Evolutionary conservation across 2,797 vertebrate genomes (phyloP), one percentile per base, ranked within the genome.

Genomic region (Neosilurus mollespiculum): DNA sequence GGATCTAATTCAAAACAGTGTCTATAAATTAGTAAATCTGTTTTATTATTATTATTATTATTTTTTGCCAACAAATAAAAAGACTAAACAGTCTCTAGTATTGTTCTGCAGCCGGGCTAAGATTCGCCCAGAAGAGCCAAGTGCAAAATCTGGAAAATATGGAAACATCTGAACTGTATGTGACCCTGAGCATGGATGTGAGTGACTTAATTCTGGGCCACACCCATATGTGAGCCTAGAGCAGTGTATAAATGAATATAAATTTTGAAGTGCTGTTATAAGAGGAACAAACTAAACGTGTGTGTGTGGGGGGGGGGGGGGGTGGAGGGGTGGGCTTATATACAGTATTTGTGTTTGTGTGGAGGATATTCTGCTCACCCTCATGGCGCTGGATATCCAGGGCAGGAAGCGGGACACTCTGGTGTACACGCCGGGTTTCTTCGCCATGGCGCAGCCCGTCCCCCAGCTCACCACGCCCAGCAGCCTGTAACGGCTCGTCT

Each of bases 381-480:
- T 96, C 94, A 98, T 96, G 88, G 95, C 95, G 14, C 95, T 94
- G 84, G 96, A 96, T 87, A 97, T 95, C 97, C 97, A 98, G 77
- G 95, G 95, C 78, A 96, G 94, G 91, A 97, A 97, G 69, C 96
- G 92, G 26, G 93, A 94, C 80, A 98, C 96, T 88, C 95, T 94
- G 54, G 96, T 96, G 89, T 97, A 98, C 67, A 98, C 96, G 0
- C 97, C 96, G 0, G 97, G 97, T 84, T 97, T 97, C 89, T 96
- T 96, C 65, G 96, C 92, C 91, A 96, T 92, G 82, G 96, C 97
- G 18, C 97, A 98, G 76, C 96, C 96, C 0, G 96, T 97, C 54
- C 96, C 97, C 97, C 97, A 98, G 89, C 97, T 98, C 86, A 98
- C 96, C 1, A 98, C 95, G 1, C 96, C 96, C 4, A 96, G 91